Base-by-base conservation (phyloP, 2,797 vertebrate species). In the Lutjanus argentimaculatus region DNA sequence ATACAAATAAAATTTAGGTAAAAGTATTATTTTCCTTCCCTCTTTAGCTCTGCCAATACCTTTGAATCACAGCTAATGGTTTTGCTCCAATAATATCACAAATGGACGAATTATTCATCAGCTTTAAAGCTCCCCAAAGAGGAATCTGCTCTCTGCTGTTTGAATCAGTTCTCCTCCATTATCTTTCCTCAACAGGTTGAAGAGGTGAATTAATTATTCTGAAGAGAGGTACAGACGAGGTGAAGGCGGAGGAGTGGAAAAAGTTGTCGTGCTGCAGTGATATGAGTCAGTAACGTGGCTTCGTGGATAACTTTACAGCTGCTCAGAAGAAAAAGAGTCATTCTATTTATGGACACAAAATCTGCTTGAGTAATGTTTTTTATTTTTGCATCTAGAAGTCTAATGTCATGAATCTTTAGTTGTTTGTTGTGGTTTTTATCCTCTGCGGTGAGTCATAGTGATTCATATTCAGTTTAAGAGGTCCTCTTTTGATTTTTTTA, bases 111-210 rank as follows among this genome's bases (percentile, higher is more conserved):
- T 61, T 25, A 55, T 75, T 51, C 51, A 6, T 36, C 49, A 17
- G 11, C 43, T 76, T 16, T 45, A 59, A 19, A 66, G 68, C 9
- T 55, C 51, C 43, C 36, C 8, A 40, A 43, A 65, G 59, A 68
- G 17, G 8, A 61, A n/a, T 30, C 17, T 0, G 10, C 11, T 36
- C 49, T 63, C 42, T 42, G 30, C 14, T 63, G 22, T 73, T 70
- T 40, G 15, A 67, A 72, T 80, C 64, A 10, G 12, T 74, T 79
- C 68, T 71, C 42, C n/a, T 67, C 61, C 71, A 80, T 82, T 79
- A 17, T 25, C 5, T 36, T 55, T 45, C 42, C 53, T 56, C 36
- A 51, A 53, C 67, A 67, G 67, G 65, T 30, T 25, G 8, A 62
- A 71, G 43, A 48, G 36, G 40, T 52, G 17, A 49, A 61, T 78